These are phyloP conservation scores for Drosophila siamana DNA, from an alignment of 2,888 invertebrate species.

Conservation along the genomic window DNA sequence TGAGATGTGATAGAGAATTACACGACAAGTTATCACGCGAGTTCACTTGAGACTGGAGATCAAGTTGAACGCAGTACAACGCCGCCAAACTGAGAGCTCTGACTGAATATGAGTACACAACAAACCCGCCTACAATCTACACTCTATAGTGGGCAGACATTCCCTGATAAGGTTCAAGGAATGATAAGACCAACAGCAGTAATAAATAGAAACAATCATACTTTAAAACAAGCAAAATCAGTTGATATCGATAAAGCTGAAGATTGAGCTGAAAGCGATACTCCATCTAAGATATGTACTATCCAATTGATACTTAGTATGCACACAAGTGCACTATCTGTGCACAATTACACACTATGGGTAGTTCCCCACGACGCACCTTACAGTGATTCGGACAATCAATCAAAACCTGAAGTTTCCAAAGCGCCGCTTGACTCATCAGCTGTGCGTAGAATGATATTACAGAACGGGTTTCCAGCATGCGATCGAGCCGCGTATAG, in stretches of 20 bases:
- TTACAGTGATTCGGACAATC: constrained; percentile 36
- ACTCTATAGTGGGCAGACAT: constrained; percentile 8
- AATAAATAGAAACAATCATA: constrained; percentile 20
- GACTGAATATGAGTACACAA: constrained; percentile 32
- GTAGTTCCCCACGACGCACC: constrained; percentile 44
- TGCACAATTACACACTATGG: background rate
- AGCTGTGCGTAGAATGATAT: constrained; percentile 52
- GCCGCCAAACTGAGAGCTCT: constrained; percentile 26
- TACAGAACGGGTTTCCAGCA: constrained; percentile 63
- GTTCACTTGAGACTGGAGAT: constrained; percentile 42
- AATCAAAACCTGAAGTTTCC: constrained; percentile 55
- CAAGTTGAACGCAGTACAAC: constrained; percentile 47
- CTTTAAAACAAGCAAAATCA: constrained; percentile 11
- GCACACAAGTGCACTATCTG: background rate
- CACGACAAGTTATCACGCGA: constrained; percentile 26
- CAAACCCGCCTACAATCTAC: constrained; percentile 11
- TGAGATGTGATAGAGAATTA: constrained; percentile 27
- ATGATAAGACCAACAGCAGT: constrained; percentile 42
- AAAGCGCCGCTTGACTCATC: constrained; percentile 66
- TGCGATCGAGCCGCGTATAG: constrained; percentile 2
- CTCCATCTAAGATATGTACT: background rate
- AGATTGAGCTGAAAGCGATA: constrained; percentile 5
- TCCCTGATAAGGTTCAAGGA: constrained; percentile 42
- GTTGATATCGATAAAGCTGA: constrained; percentile 17
- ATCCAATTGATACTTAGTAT: background rate